Evolutionary conservation across 2,888 invertebrate species (phyloP), one percentile per base, ranked within the genome.

Genomic region (Creontiades dilutus): DNA sequence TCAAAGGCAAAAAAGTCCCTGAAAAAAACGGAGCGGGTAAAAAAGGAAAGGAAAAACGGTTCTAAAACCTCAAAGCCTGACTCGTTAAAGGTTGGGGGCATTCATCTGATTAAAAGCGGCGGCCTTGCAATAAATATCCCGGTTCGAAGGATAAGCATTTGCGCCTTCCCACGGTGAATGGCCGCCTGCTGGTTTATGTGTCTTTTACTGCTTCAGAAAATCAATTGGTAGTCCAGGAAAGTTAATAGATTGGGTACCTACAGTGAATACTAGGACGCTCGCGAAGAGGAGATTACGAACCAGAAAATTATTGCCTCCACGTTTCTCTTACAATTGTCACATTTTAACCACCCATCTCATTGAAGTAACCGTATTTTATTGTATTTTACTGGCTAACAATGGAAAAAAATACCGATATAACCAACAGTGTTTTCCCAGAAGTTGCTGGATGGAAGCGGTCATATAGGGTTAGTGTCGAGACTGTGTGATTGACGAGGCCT

Each of bases 51-150:
- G 11, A 52, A 52, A 52, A 52, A 52, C 3, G 11, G 52, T 16
- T 52, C 52, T 52, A 52, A 52, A 52, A 52, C 52, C 52, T 52
- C 52, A 37, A 37, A 37, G 37, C 37, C 37, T 37, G 37, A 37
- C 37, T 52, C 52, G 52, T 52, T 52, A 52, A 13, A 16, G 52
- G 14, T 52, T 52, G 52, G 16, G 80, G 46, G 80, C 80, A 80
- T 80, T 80, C 80, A 37, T 80, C 80, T 80, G 80, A 28, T 80
- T 80, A 80, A 80, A 80, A 80, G 37, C 37, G 75, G n/a, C 11
- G 37, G n/a, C 80, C n/a, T 37, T 16, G 52, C 16, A 16, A 52
- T 52, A 52, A 52, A 52, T 52, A 14, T 16, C 16, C 52, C 14
- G 11, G 52, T 11, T 52, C 52, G 52, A 52, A 52, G 52, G 52